phyloP scores from a whole-genome alignment of 2,888 invertebrate genomes.

The Mesorhabditis belari region DNA sequence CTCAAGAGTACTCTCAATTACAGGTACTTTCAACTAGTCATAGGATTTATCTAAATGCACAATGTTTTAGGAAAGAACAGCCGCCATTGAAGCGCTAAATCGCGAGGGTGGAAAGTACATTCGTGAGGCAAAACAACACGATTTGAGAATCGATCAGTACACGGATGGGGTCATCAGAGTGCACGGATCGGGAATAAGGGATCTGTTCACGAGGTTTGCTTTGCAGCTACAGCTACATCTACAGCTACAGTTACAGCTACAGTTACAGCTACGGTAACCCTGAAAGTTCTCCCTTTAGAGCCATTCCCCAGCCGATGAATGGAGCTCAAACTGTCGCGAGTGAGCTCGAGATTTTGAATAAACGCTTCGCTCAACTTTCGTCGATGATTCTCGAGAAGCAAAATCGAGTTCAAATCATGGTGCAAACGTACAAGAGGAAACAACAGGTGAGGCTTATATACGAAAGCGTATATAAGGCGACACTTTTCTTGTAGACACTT shows the following conservation, averaged over 20 bases:
- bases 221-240: too few species aligned
- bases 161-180: neutral
- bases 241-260: too few species aligned
- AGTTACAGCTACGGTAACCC: too few species aligned
- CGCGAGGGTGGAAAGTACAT: neutral
- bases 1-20: neutral
- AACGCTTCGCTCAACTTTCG: neutral
- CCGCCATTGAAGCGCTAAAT: neutral
- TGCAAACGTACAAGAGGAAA: neutral
- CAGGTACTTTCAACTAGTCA: too few species aligned
- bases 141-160: neutral
- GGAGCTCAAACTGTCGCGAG: neutral
- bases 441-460: too few species aligned
- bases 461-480: too few species aligned
- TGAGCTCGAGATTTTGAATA: neutral
- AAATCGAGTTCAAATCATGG: neutral
- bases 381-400: neutral
- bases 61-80: neutral
- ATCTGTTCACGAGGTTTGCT: neutral
- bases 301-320: neutral
- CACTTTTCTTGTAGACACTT: too few species aligned
- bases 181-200: neutral
- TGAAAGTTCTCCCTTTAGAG: too few species aligned
- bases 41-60: too few species aligned
- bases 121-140: neutral